These are phyloP conservation scores for Catonia carolina DNA, from an alignment of 2,888 invertebrate genomes.

Conservation along the genomic window DNA sequence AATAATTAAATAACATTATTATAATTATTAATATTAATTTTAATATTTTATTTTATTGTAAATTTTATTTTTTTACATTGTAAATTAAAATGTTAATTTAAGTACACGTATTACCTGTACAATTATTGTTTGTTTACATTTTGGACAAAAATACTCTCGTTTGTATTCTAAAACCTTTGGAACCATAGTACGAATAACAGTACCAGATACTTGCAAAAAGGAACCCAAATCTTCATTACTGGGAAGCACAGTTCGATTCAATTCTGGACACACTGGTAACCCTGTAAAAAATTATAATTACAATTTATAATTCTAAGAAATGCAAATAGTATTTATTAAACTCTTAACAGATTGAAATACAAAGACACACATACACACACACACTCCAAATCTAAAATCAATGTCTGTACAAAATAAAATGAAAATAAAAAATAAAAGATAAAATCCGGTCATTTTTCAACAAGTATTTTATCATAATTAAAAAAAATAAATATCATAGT, in stretches of 20 bases:
- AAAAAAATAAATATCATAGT: too few species aligned
- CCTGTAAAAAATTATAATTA: slow-evolving; percentile 43
- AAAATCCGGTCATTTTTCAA: too few species aligned
- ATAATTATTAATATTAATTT: too few species aligned
- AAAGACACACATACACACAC: background rate
- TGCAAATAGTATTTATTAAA: background rate
- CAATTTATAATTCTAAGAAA: slow-evolving; percentile 2
- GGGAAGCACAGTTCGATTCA: slow-evolving; percentile 59
- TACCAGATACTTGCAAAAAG: slow-evolving; percentile 71
- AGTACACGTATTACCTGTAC: slow-evolving; percentile 48
- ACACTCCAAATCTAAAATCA: too few species aligned
- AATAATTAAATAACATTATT: too few species aligned
- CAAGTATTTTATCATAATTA: too few species aligned
- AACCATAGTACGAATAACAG: slow-evolving; percentile 67
- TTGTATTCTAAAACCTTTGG: slow-evolving; percentile 70
- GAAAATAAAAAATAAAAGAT: too few species aligned
- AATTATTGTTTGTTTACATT: slow-evolving; percentile 62
- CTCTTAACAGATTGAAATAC: background rate
- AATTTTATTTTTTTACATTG: too few species aligned
- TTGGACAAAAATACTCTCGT: slow-evolving; percentile 64
- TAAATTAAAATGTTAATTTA: slow-evolving; percentile 9
- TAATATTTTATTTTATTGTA: too few species aligned
- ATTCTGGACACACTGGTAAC: slow-evolving; percentile 61
- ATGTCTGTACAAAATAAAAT: too few species aligned
- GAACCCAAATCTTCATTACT: slow-evolving; percentile 62